Base-by-base conservation (phyloP, 1,140 invertebrate genomes). In the Linepithema humile region DNA sequence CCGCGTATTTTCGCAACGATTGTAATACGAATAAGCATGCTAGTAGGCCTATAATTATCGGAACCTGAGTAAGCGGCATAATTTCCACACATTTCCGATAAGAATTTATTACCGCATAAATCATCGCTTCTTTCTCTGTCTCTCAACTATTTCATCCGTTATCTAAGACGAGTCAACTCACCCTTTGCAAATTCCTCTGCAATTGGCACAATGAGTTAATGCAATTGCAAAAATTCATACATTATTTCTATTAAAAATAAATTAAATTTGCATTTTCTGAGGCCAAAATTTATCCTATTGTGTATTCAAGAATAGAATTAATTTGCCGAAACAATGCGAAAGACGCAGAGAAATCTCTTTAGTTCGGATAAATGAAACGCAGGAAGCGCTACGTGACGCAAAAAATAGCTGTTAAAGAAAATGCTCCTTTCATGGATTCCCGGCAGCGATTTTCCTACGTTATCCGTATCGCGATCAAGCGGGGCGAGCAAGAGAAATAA, bases 1-100 rank as follows among this genome's bases (percentile, higher is more conserved):
- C 29, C 12, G 65, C 53, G 65, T 82, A 80, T 85, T 85, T 89
- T 87, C 78, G 64, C 55, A 78, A 89, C 67, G 65, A 60, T 67
- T 67, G 82, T 77, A 78, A 85, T 60, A 69, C 60, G 50, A 74
- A 69, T 72, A 55, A 60, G 82, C 17, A 70, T 53, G 40, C 35
- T 43, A 53, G 17, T 50, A 78, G 48, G 38, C 26, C 48, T 55
- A 55, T 43, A 29, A 80, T 69, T 80, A 80, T 80, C 48, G n/a
- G 48, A 43, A 70, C 12, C 43, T 77, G 74, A 77, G 48, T 70
- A 80, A 70, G 75, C 64, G 75, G 57, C 64, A 43, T 55, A 29
- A 55, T 80, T 43, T 65, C 74, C 32, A 65, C 45, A 32, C 23
- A 29, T 55, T 48, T 23, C 45, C 35, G 17, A 53, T 40, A n/a